These are phyloP conservation scores for Mamestra brassicae DNA, from an alignment of 2,888 invertebrate species.

Conservation along the genomic window DNA sequence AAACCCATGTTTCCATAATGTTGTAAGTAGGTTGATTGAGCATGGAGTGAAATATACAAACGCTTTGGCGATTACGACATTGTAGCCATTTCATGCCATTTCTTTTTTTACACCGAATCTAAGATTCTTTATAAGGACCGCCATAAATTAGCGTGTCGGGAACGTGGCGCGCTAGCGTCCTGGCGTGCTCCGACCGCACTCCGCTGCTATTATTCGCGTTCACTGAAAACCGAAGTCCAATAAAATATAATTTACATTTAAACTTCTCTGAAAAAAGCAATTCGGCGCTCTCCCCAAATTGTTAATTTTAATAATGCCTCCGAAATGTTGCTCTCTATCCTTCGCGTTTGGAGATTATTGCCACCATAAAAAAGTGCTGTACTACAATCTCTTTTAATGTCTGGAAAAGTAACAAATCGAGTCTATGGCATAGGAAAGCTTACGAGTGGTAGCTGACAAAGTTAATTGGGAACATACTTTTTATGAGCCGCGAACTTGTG, in stretches of 20 bases:
- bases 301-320: constrained; percentile 69
- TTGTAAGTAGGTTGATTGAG: neutral
- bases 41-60: neutral
- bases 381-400: constrained; percentile 60
- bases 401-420: constrained; percentile 50
- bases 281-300: constrained; percentile 62
- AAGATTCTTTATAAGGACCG: constrained; percentile 27
- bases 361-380: constrained; percentile 63
- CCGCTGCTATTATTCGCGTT: constrained; percentile 55
- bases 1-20: neutral
- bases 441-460: constrained; percentile 42
- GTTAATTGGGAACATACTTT: constrained; percentile 36
- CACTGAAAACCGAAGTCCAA: constrained; percentile 63
- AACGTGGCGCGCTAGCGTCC: constrained; percentile 50
- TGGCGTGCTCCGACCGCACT: constrained; percentile 24
- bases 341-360: constrained; percentile 61
- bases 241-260: constrained; percentile 67
- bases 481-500: constrained; percentile 22
- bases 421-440: constrained; percentile 27
- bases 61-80: neutral
- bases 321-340: constrained; percentile 54
- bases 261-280: constrained; percentile 64
- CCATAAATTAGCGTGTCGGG: constrained; percentile 37
- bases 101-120: constrained; percentile 16
- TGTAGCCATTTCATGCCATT: constrained; percentile 14